Evolutionary conservation across 2,113 vertebrate genomes (phyloP).

Genomic region (Sinosuthora webbiana): DNA sequence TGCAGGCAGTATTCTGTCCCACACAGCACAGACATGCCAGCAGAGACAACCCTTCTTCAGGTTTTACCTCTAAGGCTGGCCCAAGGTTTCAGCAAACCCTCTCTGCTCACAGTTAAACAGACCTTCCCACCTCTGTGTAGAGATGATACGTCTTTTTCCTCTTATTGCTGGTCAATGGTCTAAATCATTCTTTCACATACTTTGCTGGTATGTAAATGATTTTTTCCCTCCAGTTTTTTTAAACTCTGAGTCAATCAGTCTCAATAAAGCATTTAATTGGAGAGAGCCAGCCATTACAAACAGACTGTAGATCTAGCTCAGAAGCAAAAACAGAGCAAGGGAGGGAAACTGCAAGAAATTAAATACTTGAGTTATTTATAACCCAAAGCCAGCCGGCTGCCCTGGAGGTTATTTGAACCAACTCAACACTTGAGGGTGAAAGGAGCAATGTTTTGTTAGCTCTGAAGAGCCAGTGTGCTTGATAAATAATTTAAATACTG

Average conservation of each 20-base stretch:
- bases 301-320: not conserved
- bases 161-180: not conserved
- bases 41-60: not conserved
- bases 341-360: not conserved
- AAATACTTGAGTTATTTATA: constrained; percentile 54
- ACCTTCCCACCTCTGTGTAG: not conserved
- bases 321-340: not conserved
- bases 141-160: not conserved
- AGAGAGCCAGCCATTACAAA: not conserved
- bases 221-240: not conserved
- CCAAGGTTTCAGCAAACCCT: not conserved
- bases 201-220: not conserved
- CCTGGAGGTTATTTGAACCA: constrained; percentile 36
- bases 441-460: constrained; percentile 12
- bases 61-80: not conserved
- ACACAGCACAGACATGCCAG: not conserved
- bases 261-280: not conserved
- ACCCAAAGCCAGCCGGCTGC: not conserved
- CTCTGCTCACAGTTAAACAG: not conserved
- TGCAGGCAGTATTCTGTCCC: not conserved
- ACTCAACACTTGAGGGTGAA: constrained; percentile 49
- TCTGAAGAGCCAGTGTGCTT: not conserved
- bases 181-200: not conserved
- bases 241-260: not conserved
- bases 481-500: constrained; percentile 33